Base-by-base conservation (phyloP, 2,113 vertebrate genomes). In the Triplophysa tibetana region DNA sequence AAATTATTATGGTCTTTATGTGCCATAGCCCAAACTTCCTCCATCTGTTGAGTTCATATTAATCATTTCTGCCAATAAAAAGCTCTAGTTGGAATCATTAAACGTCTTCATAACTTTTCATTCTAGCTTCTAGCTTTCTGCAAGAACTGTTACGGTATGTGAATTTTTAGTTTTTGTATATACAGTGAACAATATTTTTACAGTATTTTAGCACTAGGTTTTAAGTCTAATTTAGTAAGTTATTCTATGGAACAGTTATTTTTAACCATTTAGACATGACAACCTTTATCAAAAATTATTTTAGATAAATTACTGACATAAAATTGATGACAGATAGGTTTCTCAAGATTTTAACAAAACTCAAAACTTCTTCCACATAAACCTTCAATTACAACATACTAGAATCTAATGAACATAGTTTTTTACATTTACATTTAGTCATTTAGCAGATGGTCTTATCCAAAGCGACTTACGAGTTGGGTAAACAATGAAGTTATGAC, bases 11-110 rank as follows among this genome's bases (percentile, higher is more conserved):
- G 29, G 19, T 64, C 38, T 85, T 75, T 63, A 63, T 77, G 38
- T 26, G 64, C 66, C 50, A 26, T n/a, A 52, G 38, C 72, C 75
- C 21, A 69, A 78, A n/a, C 67, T 83, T 83, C 79, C 64, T 60
- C 45, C 75, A 82, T 65, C 17, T 52, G n/a, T 60, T 62, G 48
- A 33, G 38, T 61, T 75, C 29, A 24, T 61, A 14, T 29, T 69
- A 67, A 70, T 69, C 48, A 73, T 38, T 48, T 84, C 60, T 79
- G 61, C 75, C 29, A 45, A 73, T 45, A 58, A 75, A 65, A 64
- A 65, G 81, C 65, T 78, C 64, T 65, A 54, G 26, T 60, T 60
- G 67, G 24, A 41, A 80, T 69, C 56, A 73, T 67, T 78, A 26
- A 65, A 63, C 77, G 72, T 43, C 64, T 61, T 62, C 62, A n/a